These are phyloP conservation scores for Junonia oenone DNA, from an alignment of 2,888 invertebrate genomes.

Conservation along the genomic window DNA sequence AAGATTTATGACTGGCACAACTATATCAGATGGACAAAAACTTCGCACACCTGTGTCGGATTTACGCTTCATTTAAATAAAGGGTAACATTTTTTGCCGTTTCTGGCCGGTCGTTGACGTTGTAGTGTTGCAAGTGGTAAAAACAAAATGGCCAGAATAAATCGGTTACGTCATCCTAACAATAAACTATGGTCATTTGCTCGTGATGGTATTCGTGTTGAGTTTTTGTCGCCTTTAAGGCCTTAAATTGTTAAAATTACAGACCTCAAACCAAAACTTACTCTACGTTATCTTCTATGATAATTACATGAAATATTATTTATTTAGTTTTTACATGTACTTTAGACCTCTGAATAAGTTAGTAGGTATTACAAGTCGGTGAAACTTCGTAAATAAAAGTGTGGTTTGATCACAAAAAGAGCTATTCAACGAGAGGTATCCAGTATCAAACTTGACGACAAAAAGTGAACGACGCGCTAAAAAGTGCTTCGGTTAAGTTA, in stretches of 20 bases:
- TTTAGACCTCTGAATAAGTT: background rate
- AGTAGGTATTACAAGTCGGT: background rate
- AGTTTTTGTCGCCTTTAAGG: conserved; percentile 10
- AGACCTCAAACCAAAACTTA: background rate
- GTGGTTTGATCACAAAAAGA: conserved; percentile 11
- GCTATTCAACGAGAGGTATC: conserved; percentile 13
- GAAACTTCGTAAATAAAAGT: background rate
- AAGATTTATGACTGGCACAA: conserved; percentile 8
- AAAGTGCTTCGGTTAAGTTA: conserved; percentile 11
- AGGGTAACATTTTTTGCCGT: conserved; percentile 34
- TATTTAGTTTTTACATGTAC: background rate
- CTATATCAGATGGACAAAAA: conserved; percentile 6
- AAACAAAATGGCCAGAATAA: conserved; percentile 47
- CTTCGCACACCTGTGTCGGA: conserved; percentile 36
- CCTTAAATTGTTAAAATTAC: background rate
- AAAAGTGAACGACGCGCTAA: conserved; percentile 8
- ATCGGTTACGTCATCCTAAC: conserved; percentile 46
- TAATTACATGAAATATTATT: background rate
- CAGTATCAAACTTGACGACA: conserved; percentile 9
- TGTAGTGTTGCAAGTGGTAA: conserved; percentile 48
- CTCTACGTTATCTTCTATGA: no score
- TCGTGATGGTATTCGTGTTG: conserved; percentile 16
- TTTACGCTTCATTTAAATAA: conserved; percentile 11
- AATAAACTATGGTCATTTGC: conserved; percentile 15
- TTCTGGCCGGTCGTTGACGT: conserved; percentile 54